Evolutionary conservation across 2,888 invertebrate genomes (phyloP).

Genomic region (Ormyrus pomaceus): DNA sequence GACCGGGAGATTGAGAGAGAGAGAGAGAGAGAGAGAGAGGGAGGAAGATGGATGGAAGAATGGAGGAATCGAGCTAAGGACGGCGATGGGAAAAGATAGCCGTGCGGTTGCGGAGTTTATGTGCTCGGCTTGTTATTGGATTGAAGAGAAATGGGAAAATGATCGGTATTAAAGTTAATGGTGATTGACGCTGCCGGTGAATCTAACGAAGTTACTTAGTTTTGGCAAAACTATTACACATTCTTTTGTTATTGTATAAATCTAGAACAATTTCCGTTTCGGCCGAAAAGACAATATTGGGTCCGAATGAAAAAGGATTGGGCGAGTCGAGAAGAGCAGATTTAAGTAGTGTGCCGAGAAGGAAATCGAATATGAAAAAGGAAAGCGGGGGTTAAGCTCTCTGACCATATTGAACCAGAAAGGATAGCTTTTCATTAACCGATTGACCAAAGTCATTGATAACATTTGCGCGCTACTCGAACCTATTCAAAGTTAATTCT

Average conservation of each 20-base stretch:
- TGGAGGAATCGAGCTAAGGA: background rate
- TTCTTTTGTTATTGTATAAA: too few species aligned
- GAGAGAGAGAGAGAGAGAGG: background rate
- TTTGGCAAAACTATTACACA: too few species aligned
- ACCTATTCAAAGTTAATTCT: background rate
- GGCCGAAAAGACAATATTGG: conserved; percentile 22
- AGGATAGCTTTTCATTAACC: conserved; percentile 33
- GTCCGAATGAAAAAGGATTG: conserved; percentile 28
- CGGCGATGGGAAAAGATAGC: background rate
- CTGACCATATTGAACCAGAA: conserved; percentile 24
- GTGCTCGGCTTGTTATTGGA: too few species aligned
- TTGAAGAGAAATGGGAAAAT: too few species aligned
- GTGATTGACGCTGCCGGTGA: too few species aligned
- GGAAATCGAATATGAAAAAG: conserved; percentile 15
- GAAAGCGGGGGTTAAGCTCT: background rate
- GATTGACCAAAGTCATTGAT: conserved; percentile 12
- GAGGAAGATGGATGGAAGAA: background rate
- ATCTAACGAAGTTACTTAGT: too few species aligned
- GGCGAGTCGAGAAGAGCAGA: background rate
- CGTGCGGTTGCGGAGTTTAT: too few species aligned
- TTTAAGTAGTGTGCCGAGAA: background rate
- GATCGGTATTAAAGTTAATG: too few species aligned
- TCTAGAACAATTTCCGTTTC: too few species aligned
- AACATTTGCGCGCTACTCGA: background rate
- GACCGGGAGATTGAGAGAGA: conserved; percentile 36